phyloP scores from a whole-genome alignment of 2,888 invertebrate species.

The Anoncus sp. region DNA sequence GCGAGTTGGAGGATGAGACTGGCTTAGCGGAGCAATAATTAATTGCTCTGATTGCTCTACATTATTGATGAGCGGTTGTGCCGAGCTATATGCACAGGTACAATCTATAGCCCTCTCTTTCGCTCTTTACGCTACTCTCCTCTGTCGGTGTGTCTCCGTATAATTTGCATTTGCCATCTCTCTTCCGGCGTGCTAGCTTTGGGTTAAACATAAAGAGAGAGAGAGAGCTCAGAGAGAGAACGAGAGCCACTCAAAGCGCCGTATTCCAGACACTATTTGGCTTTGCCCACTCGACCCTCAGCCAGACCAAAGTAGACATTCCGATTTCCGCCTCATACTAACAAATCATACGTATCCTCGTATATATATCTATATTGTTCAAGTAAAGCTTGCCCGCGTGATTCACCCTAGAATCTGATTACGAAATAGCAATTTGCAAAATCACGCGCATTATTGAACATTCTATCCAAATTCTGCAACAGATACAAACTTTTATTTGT shows the following conservation, averaged over 20 bases:
- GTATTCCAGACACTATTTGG: conserved; percentile 43
- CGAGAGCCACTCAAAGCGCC: conserved; percentile 36
- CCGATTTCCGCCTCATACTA: conserved; percentile 56
- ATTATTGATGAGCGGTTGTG: conserved; percentile 81
- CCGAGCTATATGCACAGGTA: conserved; percentile 71
- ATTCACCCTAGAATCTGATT: conserved; percentile 60
- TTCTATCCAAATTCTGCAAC: not conserved
- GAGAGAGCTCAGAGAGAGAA: conserved; percentile 11
- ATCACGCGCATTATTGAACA: not conserved
- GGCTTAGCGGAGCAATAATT: conserved; percentile 82
- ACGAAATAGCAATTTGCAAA: conserved; percentile 64
- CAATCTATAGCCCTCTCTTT: conserved; percentile 59
- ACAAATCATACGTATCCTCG: not conserved
- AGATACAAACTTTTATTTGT: not conserved
- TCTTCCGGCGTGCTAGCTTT: conserved; percentile 29
- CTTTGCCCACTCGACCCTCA: conserved; percentile 60
- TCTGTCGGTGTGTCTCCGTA: conserved; percentile 28
- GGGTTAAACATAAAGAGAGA: conserved; percentile 15
- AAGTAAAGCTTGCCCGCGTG: conserved; percentile 30
- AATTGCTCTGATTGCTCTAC: conserved; percentile 83
- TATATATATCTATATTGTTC: conserved; percentile 3
- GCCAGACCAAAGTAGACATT: conserved; percentile 59
- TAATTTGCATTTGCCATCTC: conserved; percentile 51
- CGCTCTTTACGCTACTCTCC: conserved; percentile 25
- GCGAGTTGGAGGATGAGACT: conserved; percentile 49